Percentiles rank a stretch among this genome's conserved stretches.
Conservation (phyloP, 2,113 vertebrate genomes). For the Tenebrosternarchus preto region DNA sequence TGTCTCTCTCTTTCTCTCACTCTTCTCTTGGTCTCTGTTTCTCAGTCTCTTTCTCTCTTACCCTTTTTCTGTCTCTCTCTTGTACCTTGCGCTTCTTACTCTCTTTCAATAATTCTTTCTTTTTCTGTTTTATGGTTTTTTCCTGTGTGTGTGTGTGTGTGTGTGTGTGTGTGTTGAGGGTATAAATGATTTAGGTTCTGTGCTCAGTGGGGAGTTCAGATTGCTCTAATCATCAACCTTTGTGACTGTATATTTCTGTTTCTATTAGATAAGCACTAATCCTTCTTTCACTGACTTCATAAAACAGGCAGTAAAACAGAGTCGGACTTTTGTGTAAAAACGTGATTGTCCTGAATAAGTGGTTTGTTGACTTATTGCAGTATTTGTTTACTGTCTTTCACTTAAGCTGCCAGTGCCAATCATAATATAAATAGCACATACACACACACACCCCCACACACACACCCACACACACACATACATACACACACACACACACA, state of each 20-base stretch:
- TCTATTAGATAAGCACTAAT: neutral
- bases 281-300: neutral
- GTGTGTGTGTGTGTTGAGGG: no score
- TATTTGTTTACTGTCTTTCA: slow-evolving; percentile 13
- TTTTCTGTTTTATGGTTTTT: neutral
- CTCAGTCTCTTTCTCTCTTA: neutral
- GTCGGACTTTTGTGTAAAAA: slow-evolving; percentile 27
- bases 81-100: no score
- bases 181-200: no score
- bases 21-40: no score
- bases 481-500: neutral
- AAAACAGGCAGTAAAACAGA: slow-evolving; percentile 12
- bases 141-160: neutral
- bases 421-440: slow-evolving; percentile 21
- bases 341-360: slow-evolving; percentile 4
- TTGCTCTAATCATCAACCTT: no score
- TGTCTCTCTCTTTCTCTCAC: slow-evolving; percentile 56
- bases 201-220: no score
- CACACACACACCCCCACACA: neutral
- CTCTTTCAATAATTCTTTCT: neutral
- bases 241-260: neutral
- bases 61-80: neutral
- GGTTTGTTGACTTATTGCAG: slow-evolving; percentile 23
- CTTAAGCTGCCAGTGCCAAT: slow-evolving; percentile 27
- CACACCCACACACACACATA: neutral